A percentile compares a stretch with the other conserved stretches of the same genome.
These are phyloP conservation scores for Falco biarmicus DNA, from an alignment of 2,797 vertebrate species.

Conservation along the genomic window DNA sequence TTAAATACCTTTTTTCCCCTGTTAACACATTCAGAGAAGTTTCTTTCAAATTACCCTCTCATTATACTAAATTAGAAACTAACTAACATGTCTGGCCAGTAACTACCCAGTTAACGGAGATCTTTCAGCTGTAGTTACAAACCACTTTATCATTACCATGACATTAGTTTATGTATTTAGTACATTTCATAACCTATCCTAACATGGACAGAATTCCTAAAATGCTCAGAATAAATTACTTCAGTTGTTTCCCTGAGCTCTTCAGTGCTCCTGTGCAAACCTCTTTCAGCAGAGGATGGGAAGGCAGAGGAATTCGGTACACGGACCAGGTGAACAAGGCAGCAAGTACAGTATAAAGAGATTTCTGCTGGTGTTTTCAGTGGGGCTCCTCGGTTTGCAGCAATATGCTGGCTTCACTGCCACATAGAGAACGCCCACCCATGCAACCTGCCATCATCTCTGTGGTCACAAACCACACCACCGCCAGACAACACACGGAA, in stretches of 20 bases:
- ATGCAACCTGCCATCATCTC: not conserved
- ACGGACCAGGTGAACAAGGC: not conserved
- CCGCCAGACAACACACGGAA: not conserved
- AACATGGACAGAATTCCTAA: not conserved
- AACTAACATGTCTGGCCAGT: not conserved
- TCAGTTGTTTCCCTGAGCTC: not conserved
- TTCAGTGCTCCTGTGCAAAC: not conserved
- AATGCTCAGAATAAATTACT: not conserved
- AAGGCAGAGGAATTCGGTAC: not conserved
- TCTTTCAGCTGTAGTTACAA: not conserved
- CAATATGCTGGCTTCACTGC: fast-evolving
- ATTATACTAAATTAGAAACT: not conserved
- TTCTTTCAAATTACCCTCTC: not conserved
- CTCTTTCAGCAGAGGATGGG: not conserved
- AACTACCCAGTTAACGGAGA: not conserved
- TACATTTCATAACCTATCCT: not conserved
- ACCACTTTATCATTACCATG: not conserved
- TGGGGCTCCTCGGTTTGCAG: fast-evolving
- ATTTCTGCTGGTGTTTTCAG: not conserved
- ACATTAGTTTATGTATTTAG: not conserved
- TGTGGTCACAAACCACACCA: not conserved
- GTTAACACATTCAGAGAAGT: not conserved
- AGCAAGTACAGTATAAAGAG: not conserved
- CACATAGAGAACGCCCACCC: not conserved
- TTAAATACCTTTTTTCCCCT: not conserved